Conservation (phyloP, 2,797 vertebrate species). For the Lutjanus argentimaculatus region DNA sequence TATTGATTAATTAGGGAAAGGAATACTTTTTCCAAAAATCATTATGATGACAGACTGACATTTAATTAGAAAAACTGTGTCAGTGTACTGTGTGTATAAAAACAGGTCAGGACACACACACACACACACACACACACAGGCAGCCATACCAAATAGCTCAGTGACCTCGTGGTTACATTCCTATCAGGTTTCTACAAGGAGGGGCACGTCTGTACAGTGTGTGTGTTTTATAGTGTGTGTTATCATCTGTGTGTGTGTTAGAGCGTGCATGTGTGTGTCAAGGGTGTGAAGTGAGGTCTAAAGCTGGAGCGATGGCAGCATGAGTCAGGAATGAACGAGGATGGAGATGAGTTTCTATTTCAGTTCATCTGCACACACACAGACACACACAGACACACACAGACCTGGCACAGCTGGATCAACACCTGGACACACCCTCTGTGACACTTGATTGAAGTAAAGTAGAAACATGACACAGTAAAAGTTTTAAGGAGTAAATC, state of each 20-base stretch:
- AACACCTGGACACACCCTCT: neutral
- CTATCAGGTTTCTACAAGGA: constrained; percentile 43
- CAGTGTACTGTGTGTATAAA: neutral
- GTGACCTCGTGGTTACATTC: constrained; percentile 53
- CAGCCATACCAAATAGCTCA: constrained; percentile 47
- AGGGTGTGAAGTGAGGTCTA: constrained; percentile 77
- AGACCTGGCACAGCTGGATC: constrained; percentile 66
- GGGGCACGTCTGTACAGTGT: constrained; percentile 14
- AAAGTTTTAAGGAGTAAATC: too few relatives aligned
- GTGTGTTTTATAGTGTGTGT: neutral
- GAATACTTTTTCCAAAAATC: neutral
- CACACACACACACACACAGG: constrained; percentile 4
- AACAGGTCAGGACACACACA: neutral
- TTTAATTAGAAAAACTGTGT: too few relatives aligned
- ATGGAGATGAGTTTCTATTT: constrained; percentile 86
- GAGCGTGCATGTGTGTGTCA: neutral
- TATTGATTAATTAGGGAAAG: neutral
- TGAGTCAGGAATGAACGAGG: constrained; percentile 87
- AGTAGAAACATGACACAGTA: too few relatives aligned
- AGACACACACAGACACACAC: constrained; percentile 9
- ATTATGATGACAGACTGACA: neutral
- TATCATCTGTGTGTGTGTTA: constrained; percentile 1
- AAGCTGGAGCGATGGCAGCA: constrained; percentile 82
- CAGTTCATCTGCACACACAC: constrained; percentile 66
- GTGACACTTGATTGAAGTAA: too few relatives aligned